Conservation (phyloP, 2,113 vertebrate species). For the Gallinago media region DNA sequence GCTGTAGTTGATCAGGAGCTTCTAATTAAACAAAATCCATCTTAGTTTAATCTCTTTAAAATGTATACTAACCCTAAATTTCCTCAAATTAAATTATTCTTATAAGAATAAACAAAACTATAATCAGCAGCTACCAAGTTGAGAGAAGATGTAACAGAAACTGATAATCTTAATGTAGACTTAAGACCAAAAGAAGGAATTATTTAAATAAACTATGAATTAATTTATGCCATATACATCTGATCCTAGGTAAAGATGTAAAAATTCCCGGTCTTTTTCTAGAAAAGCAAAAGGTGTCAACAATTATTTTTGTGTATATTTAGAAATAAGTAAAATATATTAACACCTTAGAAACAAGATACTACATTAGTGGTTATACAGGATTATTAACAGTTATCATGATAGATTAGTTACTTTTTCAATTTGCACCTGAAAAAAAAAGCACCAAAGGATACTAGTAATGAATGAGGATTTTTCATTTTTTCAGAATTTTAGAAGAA, state of each 20-base stretch:
- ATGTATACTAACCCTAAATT: neutral
- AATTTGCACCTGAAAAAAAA: neutral
- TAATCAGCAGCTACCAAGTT: neutral
- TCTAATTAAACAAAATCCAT: neutral
- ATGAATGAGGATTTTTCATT: fast-evolving
- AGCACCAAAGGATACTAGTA: neutral
- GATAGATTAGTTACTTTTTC: neutral
- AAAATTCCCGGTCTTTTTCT: neutral
- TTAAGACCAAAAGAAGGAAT: neutral
- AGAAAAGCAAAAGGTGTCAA: neutral
- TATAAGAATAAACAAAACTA: neutral
- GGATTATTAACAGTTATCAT: neutral
- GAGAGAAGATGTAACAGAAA: neutral
- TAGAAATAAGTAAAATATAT: neutral
- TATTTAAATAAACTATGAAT: neutral
- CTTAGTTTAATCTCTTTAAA: neutral
- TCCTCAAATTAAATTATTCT: neutral
- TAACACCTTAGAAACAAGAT: neutral
- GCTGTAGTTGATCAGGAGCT: neutral
- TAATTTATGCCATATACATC: neutral
- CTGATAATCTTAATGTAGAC: neutral
- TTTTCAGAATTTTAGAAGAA: neutral
- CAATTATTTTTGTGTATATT: neutral
- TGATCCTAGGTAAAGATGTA: neutral
- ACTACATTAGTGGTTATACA: neutral